Evolutionary conservation across 2,113 vertebrate genomes (phyloP).

Genomic region (Grammomys surdaster): DNA sequence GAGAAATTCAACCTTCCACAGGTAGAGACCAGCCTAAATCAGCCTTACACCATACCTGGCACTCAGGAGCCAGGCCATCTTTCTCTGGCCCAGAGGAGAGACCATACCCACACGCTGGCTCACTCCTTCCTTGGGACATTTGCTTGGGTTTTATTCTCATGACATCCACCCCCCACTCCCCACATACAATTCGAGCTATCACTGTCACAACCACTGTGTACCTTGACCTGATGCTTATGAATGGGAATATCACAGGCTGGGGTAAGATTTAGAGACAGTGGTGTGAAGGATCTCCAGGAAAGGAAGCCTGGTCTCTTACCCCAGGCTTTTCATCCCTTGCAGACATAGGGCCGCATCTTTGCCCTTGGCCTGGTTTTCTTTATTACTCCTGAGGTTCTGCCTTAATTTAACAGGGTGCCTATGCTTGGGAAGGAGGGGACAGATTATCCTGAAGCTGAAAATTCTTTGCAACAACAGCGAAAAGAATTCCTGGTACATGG

Average conservation of each 20-base stretch:
- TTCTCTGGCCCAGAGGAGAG: neutral
- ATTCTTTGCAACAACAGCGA: neutral
- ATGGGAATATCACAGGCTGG: neutral
- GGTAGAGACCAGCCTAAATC: neutral
- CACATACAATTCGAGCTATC: too few relatives aligned
- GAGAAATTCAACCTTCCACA: neutral
- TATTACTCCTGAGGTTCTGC: neutral
- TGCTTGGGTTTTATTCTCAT: neutral
- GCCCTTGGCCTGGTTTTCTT: neutral
- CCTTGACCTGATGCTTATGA: neutral
- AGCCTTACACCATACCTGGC: neutral
- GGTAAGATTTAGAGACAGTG: neutral
- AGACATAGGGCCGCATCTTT: neutral
- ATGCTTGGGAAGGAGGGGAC: neutral
- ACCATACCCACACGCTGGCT: neutral
- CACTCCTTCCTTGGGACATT: neutral
- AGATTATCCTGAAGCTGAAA: slow-evolving; percentile 19
- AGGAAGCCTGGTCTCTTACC: neutral
- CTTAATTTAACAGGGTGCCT: neutral
- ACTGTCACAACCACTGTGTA: too few relatives aligned
- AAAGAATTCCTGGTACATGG: neutral
- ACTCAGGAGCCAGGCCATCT: neutral
- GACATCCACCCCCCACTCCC: neutral
- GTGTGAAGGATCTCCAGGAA: neutral
- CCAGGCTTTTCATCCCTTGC: neutral